Evolutionary conservation across 2,797 vertebrate species (phyloP).

Genomic region (Cossypha heuglini): DNA sequence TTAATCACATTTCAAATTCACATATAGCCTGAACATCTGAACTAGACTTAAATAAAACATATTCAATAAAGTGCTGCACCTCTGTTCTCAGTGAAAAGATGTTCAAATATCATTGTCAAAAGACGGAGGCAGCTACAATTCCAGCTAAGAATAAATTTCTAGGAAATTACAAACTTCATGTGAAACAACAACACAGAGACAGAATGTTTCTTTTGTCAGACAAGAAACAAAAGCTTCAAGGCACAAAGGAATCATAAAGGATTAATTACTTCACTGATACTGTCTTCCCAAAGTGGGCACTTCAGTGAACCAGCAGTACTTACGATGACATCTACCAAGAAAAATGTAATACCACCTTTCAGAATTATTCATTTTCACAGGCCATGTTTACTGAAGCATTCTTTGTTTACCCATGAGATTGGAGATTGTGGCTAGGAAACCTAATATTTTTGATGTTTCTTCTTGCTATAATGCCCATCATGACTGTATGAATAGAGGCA

Average conservation of each 20-base stretch:
- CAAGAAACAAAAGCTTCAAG: background rate
- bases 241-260: background rate
- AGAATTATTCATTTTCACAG: background rate
- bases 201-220: background rate
- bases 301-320: background rate
- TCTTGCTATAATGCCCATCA: background rate
- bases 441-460: background rate
- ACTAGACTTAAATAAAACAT: background rate
- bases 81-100: background rate
- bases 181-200: background rate
- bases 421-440: background rate
- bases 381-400: background rate
- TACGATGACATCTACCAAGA: background rate
- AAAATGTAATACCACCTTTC: background rate
- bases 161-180: background rate
- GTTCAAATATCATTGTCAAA: background rate
- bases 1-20: background rate
- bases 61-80: background rate
- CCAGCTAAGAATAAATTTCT: background rate
- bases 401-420: background rate
- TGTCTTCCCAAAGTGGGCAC: background rate
- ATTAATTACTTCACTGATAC: background rate
- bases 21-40: background rate
- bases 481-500: rapidly evolving
- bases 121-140: background rate